Conservation (phyloP, 1,140 invertebrate genomes). For the Pygmarrhopalites habei region DNA sequence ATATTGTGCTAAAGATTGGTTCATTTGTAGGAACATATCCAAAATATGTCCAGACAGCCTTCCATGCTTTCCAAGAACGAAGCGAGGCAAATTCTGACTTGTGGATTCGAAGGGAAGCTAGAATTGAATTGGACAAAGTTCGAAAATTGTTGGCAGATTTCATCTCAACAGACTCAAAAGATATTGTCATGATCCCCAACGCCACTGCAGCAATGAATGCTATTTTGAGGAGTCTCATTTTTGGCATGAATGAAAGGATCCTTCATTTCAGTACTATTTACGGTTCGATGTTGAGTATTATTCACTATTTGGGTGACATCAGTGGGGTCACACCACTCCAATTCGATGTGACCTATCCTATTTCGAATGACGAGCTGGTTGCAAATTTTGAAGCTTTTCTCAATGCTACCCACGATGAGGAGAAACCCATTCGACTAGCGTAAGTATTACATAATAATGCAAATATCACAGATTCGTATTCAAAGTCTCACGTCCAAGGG, state of each 20-base stretch:
- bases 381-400: constrained; percentile 21
- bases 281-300: constrained; percentile 16
- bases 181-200: constrained; percentile 32
- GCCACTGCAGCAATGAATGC: constrained; percentile 31
- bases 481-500: no score
- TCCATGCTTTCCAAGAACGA: constrained; percentile 19
- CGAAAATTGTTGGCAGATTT: constrained; percentile 9
- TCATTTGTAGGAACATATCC: constrained; percentile 36
- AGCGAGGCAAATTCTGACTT: constrained; percentile 21
- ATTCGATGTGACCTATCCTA: constrained; percentile 24
- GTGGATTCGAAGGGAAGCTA: constrained; percentile 25
- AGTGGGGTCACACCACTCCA: constrained; percentile 11
- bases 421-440: not conserved
- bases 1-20: no score
- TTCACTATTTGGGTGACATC: constrained; percentile 16
- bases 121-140: constrained; percentile 11
- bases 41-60: constrained; percentile 3
- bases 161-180: constrained; percentile 15
- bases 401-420: not conserved
- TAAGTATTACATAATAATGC: no score
- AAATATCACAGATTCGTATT: no score
- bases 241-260: constrained; percentile 12
- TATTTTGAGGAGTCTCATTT: constrained; percentile 25
- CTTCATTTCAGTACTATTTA: constrained; percentile 26
- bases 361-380: constrained; percentile 21